phyloP scores from a whole-genome alignment of 2,888 invertebrate species.

The Plagodis dolabraria region DNA sequence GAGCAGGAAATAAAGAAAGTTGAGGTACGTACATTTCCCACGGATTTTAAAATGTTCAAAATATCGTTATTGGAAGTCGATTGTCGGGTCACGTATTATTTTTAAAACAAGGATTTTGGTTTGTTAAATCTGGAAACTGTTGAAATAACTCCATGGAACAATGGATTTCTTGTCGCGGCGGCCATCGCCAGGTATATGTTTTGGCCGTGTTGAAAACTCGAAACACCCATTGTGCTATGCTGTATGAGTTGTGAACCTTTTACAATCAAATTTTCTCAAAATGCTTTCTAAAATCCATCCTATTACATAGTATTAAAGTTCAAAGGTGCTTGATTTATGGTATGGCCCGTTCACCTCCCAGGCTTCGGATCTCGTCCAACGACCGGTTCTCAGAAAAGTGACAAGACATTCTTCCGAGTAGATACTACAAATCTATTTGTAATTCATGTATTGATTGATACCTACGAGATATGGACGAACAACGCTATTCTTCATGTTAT shows the following conservation, averaged over 20 bases:
- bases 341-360: slow-evolving; percentile 33
- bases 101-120: slow-evolving; percentile 36
- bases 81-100: slow-evolving; percentile 62
- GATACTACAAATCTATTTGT: slow-evolving; percentile 43
- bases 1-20: slow-evolving; percentile 3
- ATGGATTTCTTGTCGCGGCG: slow-evolving; percentile 50
- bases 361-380: slow-evolving; percentile 51
- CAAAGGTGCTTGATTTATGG: slow-evolving; percentile 42
- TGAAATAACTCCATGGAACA: slow-evolving; percentile 57
- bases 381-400: slow-evolving; percentile 75
- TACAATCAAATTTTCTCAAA: slow-evolving; percentile 12
- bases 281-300: slow-evolving; percentile 21
- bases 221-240: slow-evolving; percentile 64
- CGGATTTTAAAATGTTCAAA: slow-evolving; percentile 25
- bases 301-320: slow-evolving; percentile 38
- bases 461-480: slow-evolving; percentile 1
- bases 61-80: slow-evolving; percentile 46
- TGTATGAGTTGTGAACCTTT: slow-evolving; percentile 39
- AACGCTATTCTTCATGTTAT: not conserved
- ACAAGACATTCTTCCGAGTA: slow-evolving; percentile 64
- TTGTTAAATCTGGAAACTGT: slow-evolving; percentile 56
- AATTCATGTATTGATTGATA: slow-evolving; percentile 34
- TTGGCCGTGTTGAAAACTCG: slow-evolving; percentile 55
- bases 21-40: slow-evolving; percentile 3
- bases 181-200: slow-evolving; percentile 57